phyloP scores from a whole-genome alignment of 2,113 vertebrate genomes.

The Prolemur simus region DNA sequence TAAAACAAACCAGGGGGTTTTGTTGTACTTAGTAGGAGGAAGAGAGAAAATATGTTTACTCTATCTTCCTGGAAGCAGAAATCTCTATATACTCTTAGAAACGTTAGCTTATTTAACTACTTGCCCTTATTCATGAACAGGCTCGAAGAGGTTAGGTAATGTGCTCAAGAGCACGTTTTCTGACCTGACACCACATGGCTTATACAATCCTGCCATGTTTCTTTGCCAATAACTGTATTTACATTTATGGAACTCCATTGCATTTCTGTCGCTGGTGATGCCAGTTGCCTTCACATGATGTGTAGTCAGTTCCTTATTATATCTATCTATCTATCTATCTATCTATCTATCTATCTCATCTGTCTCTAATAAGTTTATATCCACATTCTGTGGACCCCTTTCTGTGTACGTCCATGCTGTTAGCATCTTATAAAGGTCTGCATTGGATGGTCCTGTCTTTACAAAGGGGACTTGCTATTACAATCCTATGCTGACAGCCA shows the following conservation, averaged over 20 bases:
- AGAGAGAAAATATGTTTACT: neutral
- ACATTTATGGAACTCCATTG: neutral
- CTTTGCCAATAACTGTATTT: neutral
- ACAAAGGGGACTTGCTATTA: neutral
- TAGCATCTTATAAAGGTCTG: neutral
- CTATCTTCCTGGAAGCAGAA: neutral
- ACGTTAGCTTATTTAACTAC: neutral
- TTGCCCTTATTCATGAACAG: neutral
- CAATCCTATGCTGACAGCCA: neutral
- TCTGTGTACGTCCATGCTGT: fast-evolving
- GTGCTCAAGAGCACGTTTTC: neutral
- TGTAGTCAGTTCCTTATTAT: neutral
- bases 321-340: neutral
- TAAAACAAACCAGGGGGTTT: neutral
- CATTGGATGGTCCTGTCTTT: neutral
- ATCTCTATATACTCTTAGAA: neutral
- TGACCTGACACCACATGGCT: neutral
- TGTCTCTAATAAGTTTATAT: neutral
- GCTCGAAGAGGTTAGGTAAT: neutral
- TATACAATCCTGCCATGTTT: neutral
- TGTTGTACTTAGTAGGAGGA: neutral
- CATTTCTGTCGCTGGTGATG: no score
- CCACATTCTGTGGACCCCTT: neutral
- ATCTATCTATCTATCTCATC: neutral
- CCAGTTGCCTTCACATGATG: neutral